Conservation (phyloP, 2,888 invertebrate genomes). For the Ormyrus labotus region DNA sequence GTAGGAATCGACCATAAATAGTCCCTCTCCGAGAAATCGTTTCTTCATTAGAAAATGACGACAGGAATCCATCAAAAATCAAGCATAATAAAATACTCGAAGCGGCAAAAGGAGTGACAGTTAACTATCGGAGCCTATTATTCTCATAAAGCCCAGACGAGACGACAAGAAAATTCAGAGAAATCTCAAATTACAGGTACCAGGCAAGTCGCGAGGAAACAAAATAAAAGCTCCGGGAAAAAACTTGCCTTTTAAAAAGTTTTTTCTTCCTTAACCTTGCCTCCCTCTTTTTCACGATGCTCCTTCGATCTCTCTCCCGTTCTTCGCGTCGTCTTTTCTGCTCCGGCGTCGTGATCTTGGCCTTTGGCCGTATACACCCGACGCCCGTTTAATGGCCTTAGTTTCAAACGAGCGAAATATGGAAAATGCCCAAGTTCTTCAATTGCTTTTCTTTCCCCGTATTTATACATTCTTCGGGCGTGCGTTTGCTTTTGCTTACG, state of each 20-base stretch:
- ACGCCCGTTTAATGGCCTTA: conserved; percentile 61
- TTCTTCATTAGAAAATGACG: neutral
- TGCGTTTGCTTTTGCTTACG: neutral
- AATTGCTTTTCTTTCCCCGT: conserved; percentile 42
- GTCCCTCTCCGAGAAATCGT: neutral
- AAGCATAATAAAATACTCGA: conserved; percentile 40
- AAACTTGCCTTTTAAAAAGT: conserved; percentile 69
- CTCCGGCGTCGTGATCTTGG: too few relatives aligned
- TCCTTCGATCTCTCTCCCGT: neutral
- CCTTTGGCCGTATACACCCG: neutral
- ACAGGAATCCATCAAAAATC: conserved; percentile 36
- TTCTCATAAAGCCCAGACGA: conserved; percentile 51
- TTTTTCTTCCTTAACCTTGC: conserved; percentile 55
- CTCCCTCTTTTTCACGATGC: conserved; percentile 1
- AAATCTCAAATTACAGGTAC: conserved; percentile 62
- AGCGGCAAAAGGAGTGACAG: conserved; percentile 2
- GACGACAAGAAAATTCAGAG: conserved; percentile 56
- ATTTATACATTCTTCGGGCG: conserved; percentile 28
- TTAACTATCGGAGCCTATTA: conserved; percentile 7
- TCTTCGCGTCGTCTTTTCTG: neutral
- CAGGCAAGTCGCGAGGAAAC: conserved; percentile 48
- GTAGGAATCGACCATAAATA: conserved; percentile 21
- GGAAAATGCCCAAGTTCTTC: conserved; percentile 49
- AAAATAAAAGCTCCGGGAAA: conserved; percentile 60
- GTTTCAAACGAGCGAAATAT: conserved; percentile 51